phyloP scores from a whole-genome alignment of 53 echinoderm and acorn worm genomes.

The Echinometra lucunter region DNA sequence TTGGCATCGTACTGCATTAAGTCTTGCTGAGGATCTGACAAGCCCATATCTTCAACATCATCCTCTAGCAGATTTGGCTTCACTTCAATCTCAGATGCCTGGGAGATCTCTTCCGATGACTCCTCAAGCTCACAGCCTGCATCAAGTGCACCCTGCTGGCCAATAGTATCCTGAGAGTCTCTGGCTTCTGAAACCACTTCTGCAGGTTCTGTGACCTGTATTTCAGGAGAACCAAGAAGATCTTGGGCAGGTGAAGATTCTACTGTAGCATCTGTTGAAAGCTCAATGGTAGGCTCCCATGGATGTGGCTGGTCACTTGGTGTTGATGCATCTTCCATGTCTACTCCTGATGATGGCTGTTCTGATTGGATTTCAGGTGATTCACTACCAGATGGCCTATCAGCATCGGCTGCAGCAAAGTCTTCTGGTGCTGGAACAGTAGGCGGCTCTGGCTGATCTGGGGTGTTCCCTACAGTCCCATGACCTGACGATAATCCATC shows the following conservation, averaged over 20 bases:
- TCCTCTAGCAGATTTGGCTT: conserved; percentile 74
- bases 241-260: conserved; percentile 59
- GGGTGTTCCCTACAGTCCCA: conserved; percentile 74
- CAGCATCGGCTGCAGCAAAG: conserved; percentile 15
- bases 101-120: conserved; percentile 89
- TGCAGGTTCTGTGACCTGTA: conserved; percentile 69
- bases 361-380: conserved; percentile 76
- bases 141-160: conserved; percentile 62
- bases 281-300: conserved; percentile 90
- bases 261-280: conserved; percentile 71
- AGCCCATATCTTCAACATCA: not conserved
- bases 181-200: conserved; percentile 72
- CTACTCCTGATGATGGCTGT: conserved; percentile 80
- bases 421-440: conserved; percentile 26
- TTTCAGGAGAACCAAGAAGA: conserved; percentile 71
- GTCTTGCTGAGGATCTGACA: conserved; percentile 26
- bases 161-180: conserved; percentile 68
- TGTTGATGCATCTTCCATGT: conserved; percentile 80
- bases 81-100: conserved; percentile 94
- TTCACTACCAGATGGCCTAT: conserved; percentile 33
- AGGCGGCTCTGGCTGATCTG: conserved; percentile 74
- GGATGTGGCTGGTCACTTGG: conserved; percentile 82
- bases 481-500: conserved; percentile 72
- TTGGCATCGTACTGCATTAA: conserved; percentile 13
- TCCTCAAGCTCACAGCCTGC: conserved; percentile 81